A percentile compares a stretch with the other conserved stretches of the same genome.
These are phyloP conservation scores for Pterocles burchelli DNA, from an alignment of 2,113 vertebrate species.

Conservation along the genomic window DNA sequence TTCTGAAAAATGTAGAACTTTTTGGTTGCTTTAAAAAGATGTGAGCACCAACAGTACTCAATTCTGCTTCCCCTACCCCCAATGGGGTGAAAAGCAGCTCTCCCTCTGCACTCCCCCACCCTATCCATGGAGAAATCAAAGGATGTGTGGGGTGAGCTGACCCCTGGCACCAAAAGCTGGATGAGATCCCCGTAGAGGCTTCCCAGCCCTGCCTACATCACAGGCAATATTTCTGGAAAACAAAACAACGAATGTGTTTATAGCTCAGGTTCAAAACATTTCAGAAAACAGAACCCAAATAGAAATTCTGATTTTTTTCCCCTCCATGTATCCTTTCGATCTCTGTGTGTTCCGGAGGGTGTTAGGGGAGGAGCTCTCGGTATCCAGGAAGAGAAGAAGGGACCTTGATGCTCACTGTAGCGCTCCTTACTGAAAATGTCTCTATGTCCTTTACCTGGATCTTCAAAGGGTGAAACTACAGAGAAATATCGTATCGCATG, in stretches of 20 bases:
- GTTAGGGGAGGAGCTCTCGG: not conserved
- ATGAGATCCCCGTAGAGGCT: not conserved
- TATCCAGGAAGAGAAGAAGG: too few relatives aligned
- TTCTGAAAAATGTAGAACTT: not conserved
- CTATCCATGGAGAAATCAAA: rapidly evolving
- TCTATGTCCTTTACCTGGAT: constrained; percentile 54
- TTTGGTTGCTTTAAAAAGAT: not conserved
- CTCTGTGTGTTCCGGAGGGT: not conserved
- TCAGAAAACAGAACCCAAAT: not conserved
- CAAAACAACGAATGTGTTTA: not conserved
- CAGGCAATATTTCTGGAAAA: not conserved
- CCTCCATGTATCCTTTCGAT: rapidly evolving
- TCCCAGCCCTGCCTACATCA: not conserved
- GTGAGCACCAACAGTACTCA: not conserved
- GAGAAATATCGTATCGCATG: constrained; percentile 20
- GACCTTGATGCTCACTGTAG: not conserved
- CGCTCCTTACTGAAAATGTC: constrained; percentile 49
- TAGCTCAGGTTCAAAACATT: not conserved
- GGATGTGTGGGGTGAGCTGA: rapidly evolving
- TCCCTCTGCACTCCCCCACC: not conserved
- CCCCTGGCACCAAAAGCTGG: not conserved
- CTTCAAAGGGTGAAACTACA: constrained; percentile 36
- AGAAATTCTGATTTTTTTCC: not conserved
- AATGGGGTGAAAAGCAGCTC: not conserved
- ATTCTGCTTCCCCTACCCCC: not conserved